Conservation (phyloP, 2,888 invertebrate genomes). For the Alviniconcha strummeri region DNA sequence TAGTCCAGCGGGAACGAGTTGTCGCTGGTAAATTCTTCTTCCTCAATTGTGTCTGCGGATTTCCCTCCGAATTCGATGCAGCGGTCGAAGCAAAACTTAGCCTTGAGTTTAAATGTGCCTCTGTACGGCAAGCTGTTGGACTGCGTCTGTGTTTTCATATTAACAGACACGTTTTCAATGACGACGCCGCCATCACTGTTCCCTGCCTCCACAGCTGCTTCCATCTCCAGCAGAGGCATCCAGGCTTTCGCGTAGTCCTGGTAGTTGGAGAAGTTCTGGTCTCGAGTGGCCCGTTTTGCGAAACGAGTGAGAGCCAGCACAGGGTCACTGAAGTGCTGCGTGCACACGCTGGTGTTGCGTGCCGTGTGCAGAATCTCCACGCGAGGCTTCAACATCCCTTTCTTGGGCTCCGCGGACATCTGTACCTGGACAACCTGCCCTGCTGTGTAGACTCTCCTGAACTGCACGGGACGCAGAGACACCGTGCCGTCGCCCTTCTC, state of each 20-base stretch:
- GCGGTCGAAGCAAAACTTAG: slow-evolving; percentile 14
- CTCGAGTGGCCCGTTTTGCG: slow-evolving; percentile 41
- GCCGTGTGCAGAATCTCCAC: slow-evolving; percentile 41
- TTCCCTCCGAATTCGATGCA: slow-evolving; percentile 29
- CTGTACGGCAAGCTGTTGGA: background rate
- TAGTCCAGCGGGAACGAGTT: slow-evolving; percentile 22
- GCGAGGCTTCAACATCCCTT: slow-evolving; percentile 40
- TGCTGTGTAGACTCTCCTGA: slow-evolving; percentile 35
- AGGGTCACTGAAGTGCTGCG: slow-evolving; percentile 44
- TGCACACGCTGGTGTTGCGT: slow-evolving; percentile 42
- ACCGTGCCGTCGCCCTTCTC: slow-evolving; percentile 28
- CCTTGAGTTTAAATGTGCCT: slow-evolving; percentile 4
- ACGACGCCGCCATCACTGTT: slow-evolving; percentile 1
- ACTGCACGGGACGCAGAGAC: slow-evolving; percentile 21
- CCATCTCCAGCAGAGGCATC: slow-evolving; percentile 55
- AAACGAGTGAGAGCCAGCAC: slow-evolving; percentile 44
- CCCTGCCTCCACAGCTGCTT: slow-evolving; percentile 43
- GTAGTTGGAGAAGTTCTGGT: slow-evolving; percentile 19
- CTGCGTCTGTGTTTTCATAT: background rate
- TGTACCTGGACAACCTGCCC: slow-evolving; percentile 44
- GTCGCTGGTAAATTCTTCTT: background rate
- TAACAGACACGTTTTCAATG: slow-evolving; percentile 23
- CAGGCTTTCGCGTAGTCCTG: slow-evolving; percentile 33
- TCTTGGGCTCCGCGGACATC: slow-evolving; percentile 40
- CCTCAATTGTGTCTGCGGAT: background rate